Evolutionary conservation across 2,888 invertebrate species (phyloP).

Genomic region (Amorpha juglandis): DNA sequence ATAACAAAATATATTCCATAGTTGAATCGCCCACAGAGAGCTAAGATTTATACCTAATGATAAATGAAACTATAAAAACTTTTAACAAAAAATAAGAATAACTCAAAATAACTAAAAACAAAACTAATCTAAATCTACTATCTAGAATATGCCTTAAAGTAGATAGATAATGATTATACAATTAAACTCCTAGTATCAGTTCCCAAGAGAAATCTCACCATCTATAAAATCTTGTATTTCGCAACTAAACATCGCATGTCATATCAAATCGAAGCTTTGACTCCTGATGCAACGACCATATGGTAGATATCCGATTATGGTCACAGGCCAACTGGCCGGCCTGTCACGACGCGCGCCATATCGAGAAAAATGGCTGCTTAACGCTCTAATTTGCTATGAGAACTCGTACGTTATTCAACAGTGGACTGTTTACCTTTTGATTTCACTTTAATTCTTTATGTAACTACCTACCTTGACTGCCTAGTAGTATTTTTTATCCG

Average conservation of each 20-base stretch:
- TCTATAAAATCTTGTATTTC: not conserved
- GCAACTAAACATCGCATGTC: constrained; percentile 12
- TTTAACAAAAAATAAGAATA: no score
- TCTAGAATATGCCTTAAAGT: no score
- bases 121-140: no score
- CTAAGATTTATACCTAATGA: no score
- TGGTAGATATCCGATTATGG: constrained; percentile 25
- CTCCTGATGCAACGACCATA: constrained; percentile 22
- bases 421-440: not conserved
- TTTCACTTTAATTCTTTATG: constrained; percentile 17
- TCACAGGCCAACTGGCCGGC: constrained; percentile 25
- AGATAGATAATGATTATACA: not conserved
- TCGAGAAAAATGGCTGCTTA: constrained; percentile 17
- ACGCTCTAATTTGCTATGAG: constrained; percentile 18
- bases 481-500: no score
- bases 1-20: no score
- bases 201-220: not conserved
- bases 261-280: constrained; percentile 22
- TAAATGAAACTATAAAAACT: no score
- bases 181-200: not conserved
- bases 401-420: constrained; percentile 6
- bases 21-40: no score
- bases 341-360: constrained; percentile 24
- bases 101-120: no score
- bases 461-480: not conserved